These are phyloP conservation scores for Mormyrops attenuatus DNA, from an alignment of 2,797 vertebrate species.

Conservation along the genomic window DNA sequence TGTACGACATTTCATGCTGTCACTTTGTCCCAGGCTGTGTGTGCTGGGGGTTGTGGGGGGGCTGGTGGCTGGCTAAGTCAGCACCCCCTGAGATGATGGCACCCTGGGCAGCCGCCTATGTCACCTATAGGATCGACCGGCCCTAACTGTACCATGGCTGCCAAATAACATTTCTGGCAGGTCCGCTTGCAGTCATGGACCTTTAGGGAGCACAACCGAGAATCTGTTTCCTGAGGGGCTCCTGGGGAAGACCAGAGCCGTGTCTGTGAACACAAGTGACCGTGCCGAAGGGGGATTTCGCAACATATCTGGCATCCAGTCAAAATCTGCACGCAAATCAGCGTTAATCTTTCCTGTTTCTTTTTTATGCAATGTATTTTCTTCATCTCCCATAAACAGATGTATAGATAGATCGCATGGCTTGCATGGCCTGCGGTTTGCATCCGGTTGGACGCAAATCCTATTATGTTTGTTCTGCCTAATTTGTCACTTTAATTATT, in stretches of 20 bases:
- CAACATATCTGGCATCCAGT: slow-evolving; percentile 21
- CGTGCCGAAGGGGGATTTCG: slow-evolving; percentile 15
- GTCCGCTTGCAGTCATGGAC: neutral
- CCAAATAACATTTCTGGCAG: neutral
- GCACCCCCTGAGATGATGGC: neutral
- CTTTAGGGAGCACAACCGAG: slow-evolving; percentile 14
- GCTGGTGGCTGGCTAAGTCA: neutral
- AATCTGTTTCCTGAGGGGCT: slow-evolving; percentile 30
- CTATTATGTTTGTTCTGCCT: slow-evolving; percentile 21
- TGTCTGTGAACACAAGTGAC: slow-evolving; percentile 16
- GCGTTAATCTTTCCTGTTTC: neutral
- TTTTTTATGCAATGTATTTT: slow-evolving; percentile 17
- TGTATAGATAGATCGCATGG: neutral
- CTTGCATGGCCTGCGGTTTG: neutral
- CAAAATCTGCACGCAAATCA: neutral
- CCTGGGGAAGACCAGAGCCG: slow-evolving; percentile 12
- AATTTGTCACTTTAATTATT: slow-evolving; percentile 37
- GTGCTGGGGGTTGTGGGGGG: neutral
- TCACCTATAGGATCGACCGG: neutral
- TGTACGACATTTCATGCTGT: neutral
- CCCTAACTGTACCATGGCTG: neutral
- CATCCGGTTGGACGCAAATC: slow-evolving; percentile 20
- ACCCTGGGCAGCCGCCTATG: neutral
- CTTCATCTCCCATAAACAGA: neutral
- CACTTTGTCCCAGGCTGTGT: neutral